phyloP scores from a whole-genome alignment of 2,888 invertebrate species.

The Pristionchus maxplancki region DNA sequence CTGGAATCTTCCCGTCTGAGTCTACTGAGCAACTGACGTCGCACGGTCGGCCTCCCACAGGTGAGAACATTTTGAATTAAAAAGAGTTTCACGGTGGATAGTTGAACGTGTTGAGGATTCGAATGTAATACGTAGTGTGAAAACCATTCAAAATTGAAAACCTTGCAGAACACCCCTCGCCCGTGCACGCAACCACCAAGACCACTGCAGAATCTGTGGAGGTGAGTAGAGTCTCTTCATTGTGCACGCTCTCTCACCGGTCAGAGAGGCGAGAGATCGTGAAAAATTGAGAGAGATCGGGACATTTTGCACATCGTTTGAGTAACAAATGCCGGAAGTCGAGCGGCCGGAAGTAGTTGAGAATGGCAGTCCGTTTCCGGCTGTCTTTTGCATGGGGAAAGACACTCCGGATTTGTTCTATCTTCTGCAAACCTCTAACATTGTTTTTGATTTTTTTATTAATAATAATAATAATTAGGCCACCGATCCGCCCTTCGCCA shows the following conservation, averaged over 20 bases:
- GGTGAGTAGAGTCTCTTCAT: too few relatives aligned
- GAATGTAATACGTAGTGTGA: not conserved
- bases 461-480: too few relatives aligned
- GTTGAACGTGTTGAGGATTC: not conserved
- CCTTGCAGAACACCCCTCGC: not conserved
- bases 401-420: too few relatives aligned
- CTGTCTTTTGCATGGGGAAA: not conserved
- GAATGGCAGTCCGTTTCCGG: not conserved
- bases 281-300: too few relatives aligned
- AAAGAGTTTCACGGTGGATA: not conserved
- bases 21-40: constrained; percentile 9
- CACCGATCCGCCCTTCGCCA: constrained; percentile 37
- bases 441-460: too few relatives aligned
- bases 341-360: not conserved
- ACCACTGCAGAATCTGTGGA: not conserved
- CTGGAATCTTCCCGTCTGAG: constrained; percentile 15
- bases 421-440: too few relatives aligned
- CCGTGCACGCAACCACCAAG: not conserved
- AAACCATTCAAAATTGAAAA: not conserved
- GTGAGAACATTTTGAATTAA: not conserved
- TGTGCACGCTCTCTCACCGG: too few relatives aligned
- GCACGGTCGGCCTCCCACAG: not conserved
- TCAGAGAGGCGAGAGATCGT: too few relatives aligned
- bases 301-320: too few relatives aligned
- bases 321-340: not conserved